These are phyloP conservation scores for Macrotrachela quadricornifera DNA, from an alignment of 1,140 invertebrate genomes.

Conservation along the genomic window DNA sequence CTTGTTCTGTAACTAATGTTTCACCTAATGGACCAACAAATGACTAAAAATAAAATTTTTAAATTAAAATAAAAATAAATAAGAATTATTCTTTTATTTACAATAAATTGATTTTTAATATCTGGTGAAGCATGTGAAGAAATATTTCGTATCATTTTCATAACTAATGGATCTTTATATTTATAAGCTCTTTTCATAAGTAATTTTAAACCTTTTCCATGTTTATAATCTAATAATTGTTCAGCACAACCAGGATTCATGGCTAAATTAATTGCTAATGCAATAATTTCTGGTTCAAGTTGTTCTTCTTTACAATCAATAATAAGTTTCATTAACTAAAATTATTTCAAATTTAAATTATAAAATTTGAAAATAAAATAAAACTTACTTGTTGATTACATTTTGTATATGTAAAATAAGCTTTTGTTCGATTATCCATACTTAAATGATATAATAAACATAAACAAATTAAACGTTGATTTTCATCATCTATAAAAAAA, in stretches of 20 bases:
- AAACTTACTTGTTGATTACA: no score
- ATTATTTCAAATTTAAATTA: no score
- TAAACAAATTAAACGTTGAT: slow-evolving; percentile 57
- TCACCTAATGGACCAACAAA: slow-evolving; percentile 72
- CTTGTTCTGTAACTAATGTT: slow-evolving; percentile 46
- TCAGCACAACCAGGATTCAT: slow-evolving; percentile 65
- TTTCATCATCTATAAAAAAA: slow-evolving; percentile 47
- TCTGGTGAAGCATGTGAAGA: slow-evolving; percentile 68
- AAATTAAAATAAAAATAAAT: background rate
- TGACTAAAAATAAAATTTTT: slow-evolving; percentile 12
- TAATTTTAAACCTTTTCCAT: slow-evolving; percentile 46
- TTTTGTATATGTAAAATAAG: slow-evolving; percentile 82
- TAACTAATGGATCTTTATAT: slow-evolving; percentile 57
- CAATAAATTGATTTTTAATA: slow-evolving; percentile 60
- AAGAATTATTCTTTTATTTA: slow-evolving; percentile 28
- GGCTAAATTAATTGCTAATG: slow-evolving; percentile 72
- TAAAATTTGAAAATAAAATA: no score
- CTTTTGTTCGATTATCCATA: slow-evolving; percentile 77
- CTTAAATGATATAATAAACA: slow-evolving; percentile 81
- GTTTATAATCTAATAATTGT: slow-evolving; percentile 46
- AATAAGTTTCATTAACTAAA: slow-evolving; percentile 32
- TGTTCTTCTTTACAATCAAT: slow-evolving; percentile 43
- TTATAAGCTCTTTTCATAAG: slow-evolving; percentile 47
- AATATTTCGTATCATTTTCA: slow-evolving; percentile 84
- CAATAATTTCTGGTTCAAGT: slow-evolving; percentile 52